Evolutionary conservation across 2,888 invertebrate species (phyloP), one percentile per base, ranked within the genome.

Genomic region (Xestia ashworthii): DNA sequence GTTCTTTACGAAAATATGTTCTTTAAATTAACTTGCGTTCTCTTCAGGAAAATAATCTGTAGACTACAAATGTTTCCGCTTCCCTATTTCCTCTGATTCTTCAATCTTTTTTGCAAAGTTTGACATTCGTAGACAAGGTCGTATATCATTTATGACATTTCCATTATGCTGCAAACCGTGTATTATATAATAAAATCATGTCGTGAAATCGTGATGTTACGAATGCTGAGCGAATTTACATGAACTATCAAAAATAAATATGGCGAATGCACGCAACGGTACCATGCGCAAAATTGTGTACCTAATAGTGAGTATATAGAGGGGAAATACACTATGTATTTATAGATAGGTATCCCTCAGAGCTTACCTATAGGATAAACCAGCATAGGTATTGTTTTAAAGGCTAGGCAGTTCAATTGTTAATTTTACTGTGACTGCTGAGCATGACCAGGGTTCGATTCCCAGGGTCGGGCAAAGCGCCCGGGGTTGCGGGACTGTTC

Each of bases 211-310:
- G 60, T 89, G 91, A 91, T 88, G 86, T 87, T 87, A 89, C 64
- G 55, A 88, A 86, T 78, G 82, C 89, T 88, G 16, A 86, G 89
- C 74, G 81, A 86, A 88, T 88, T 86, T 89, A 83, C 78, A 66
- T 76, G 76, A 81, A 71, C 65, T 67, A 68, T 76, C 74, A 71
- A 84, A 71, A 84, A 85, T 86, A 90, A 92, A 93, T 93, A 91
- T 93, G 77, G 90, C 88, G 84, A 89, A 76, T 83, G 81, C 93
- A 93, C 93, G 94, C 93, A 91, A 93, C 71, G 72, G 70, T 76
- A 78, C 53, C 25, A 71, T 64, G 69, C 65, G 74, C 74, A 50
- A 80, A 80, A 71, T 58, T 66, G 14, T 66, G n/a, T 69, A 78
- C 38, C n/a, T 38, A 55, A 19, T 12, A 55, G 1, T 19, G 55